Percentiles rank a stretch among this genome's conserved stretches.
phyloP scores from a whole-genome alignment of 2,888 invertebrate species.

The Andrena bucephala region DNA sequence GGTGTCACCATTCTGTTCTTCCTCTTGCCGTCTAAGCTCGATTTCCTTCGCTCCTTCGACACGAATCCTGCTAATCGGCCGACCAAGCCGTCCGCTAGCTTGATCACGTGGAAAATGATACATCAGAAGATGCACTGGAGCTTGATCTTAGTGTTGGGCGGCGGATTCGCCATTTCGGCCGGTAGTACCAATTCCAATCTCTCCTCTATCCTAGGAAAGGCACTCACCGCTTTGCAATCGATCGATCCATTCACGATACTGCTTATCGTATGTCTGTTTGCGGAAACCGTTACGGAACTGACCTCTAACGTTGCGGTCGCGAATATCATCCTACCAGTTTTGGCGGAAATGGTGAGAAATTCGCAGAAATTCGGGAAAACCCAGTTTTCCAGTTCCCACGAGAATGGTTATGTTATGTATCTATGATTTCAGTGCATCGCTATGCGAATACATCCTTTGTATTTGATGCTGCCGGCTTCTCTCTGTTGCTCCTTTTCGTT shows the following conservation, averaged over 20 bases:
- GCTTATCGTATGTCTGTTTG: conserved; percentile 91
- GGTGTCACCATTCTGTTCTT: conserved; percentile 94
- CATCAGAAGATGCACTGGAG: conserved; percentile 97
- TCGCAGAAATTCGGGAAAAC: no score
- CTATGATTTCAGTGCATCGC: conserved; percentile 88
- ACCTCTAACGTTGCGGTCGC: conserved; percentile 96
- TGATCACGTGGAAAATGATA: conserved; percentile 94
- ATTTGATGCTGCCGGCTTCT: conserved; percentile 95
- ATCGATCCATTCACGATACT: conserved; percentile 89
- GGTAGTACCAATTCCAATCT: conserved; percentile 93
- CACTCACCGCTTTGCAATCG: conserved; percentile 88
- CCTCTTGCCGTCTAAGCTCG: conserved; percentile 92
- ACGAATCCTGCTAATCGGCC: conserved; percentile 86
- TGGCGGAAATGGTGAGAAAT: conserved; percentile 90
- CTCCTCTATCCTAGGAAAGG: conserved; percentile 90
- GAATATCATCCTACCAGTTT: conserved; percentile 93
- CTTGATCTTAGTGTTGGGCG: conserved; percentile 93
- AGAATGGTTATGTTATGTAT: no score
- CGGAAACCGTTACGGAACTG: conserved; percentile 94
- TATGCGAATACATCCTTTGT: conserved; percentile 92
- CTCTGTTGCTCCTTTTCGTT: conserved; percentile 96
- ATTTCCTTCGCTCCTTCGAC: conserved; percentile 90
- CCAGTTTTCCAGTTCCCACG: no score
- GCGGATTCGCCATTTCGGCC: conserved; percentile 96
- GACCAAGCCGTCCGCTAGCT: conserved; percentile 88